A percentile compares a stretch with the other conserved stretches of the same genome.
Evolutionary conservation across 2,797 vertebrate genomes (phyloP).

Genomic region (Myoxocephalus aenaeus): DNA sequence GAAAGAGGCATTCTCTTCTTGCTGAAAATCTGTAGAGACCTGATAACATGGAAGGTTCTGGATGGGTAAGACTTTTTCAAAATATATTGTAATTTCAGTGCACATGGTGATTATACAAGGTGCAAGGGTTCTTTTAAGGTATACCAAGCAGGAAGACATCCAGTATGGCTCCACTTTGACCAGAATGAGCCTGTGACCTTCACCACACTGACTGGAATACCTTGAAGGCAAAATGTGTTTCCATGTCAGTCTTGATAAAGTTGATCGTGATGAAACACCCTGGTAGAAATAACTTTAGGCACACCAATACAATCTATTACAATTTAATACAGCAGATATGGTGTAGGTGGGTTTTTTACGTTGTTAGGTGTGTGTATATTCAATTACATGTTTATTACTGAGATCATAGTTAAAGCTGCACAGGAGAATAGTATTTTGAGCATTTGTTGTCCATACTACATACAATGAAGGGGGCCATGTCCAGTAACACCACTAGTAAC

Average conservation of each 20-base stretch:
- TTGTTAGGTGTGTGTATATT: not conserved
- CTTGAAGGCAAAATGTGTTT: slow-evolving; percentile 10
- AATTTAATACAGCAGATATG: not conserved
- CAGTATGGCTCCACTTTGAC: slow-evolving; percentile 18
- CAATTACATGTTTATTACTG: not conserved
- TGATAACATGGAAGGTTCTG: slow-evolving; percentile 93
- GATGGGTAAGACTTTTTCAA: slow-evolving; percentile 93
- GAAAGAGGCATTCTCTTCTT: slow-evolving; percentile 92
- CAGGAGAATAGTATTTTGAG: not conserved
- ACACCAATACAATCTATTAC: not conserved
- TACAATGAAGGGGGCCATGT: not conserved
- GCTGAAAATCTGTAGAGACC: slow-evolving; percentile 93
- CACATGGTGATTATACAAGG: slow-evolving; percentile 32
- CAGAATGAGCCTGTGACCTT: slow-evolving; percentile 13
- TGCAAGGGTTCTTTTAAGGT: slow-evolving; percentile 39
- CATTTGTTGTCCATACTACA: not conserved
- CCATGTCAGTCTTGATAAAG: slow-evolving; percentile 3
- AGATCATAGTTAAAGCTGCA: not conserved
- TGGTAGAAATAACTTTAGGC: not conserved
- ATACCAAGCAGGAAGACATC: slow-evolving; percentile 21
- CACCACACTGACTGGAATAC: slow-evolving; percentile 8
- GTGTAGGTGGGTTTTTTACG: too few species aligned
- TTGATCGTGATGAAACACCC: not conserved
- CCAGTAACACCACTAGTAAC: not conserved
- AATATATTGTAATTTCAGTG: slow-evolving; percentile 65